Evolutionary conservation across 2,888 invertebrate genomes (phyloP).

Genomic region (Drosophila meridionalis): DNA sequence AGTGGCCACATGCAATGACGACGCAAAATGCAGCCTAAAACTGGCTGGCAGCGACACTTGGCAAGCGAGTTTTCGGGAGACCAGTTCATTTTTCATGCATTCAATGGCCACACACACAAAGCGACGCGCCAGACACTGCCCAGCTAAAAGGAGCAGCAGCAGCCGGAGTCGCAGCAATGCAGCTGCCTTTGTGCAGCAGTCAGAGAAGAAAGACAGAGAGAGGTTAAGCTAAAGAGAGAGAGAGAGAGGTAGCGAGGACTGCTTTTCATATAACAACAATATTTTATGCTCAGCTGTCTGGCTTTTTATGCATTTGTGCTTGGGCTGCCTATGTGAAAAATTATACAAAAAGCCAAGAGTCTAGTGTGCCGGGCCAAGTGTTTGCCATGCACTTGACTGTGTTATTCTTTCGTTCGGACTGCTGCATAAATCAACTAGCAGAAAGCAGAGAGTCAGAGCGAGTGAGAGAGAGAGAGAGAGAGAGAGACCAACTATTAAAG

Average conservation of each 20-base stretch:
- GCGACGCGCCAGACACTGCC: slow-evolving; percentile 67
- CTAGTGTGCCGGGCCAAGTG: slow-evolving; percentile 61
- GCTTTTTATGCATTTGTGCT: slow-evolving; percentile 80
- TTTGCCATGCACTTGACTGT: slow-evolving; percentile 80
- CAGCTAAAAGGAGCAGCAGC: slow-evolving; percentile 41
- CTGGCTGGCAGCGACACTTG: slow-evolving; percentile 68
- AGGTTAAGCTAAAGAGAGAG: neutral
- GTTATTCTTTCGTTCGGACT: slow-evolving; percentile 68
- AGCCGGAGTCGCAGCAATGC: slow-evolving; percentile 44
- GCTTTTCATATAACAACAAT: slow-evolving; percentile 81
- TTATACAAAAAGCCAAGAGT: slow-evolving; percentile 71
- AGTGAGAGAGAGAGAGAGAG: slow-evolving; percentile 11
- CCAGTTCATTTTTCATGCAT: slow-evolving; percentile 78
- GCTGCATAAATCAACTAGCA: slow-evolving; percentile 71
- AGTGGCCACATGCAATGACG: slow-evolving; percentile 60
- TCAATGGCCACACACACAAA: slow-evolving; percentile 68
- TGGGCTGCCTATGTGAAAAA: slow-evolving; percentile 78
- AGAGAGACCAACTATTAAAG: slow-evolving; percentile 48
- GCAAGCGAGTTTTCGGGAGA: slow-evolving; percentile 54
- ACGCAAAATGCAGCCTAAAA: slow-evolving; percentile 75
- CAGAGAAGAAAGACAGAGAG: neutral
- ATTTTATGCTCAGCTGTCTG: slow-evolving; percentile 81
- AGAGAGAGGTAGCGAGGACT: slow-evolving; percentile 30
- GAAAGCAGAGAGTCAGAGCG: neutral
- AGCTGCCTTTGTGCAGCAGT: slow-evolving; percentile 50